Evolutionary conservation across 2,113 vertebrate genomes (phyloP), one percentile per base, ranked within the genome.

Genomic region (Falcunculus frontatus): DNA sequence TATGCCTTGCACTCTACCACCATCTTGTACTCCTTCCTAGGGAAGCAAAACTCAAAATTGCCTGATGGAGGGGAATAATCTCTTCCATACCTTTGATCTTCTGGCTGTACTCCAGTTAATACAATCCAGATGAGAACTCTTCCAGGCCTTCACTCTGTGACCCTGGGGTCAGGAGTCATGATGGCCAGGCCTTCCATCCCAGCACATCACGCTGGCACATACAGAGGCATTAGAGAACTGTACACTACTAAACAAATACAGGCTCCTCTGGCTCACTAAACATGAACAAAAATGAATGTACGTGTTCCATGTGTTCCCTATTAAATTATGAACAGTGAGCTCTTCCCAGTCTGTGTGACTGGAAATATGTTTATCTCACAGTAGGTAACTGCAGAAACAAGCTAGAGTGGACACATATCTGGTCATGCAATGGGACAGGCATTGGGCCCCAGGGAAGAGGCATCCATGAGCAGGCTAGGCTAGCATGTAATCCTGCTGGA

Each of bases 391-490:
- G 2, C 22, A 39, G 49, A 37, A 14, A 60, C 8, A 33, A 33
- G 21, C 20, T 11, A 4, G 11, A 47, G 42, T 55, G 16, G 32
- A 37, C 32, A 37, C 9, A 33, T 1, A 0, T 32, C 35, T 59
- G 41, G 25, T 47, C 44, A 41, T 37, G 32, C 20, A 75, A 23
- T 22, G 26, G 21, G 35, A 52, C 47, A 64, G 10, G 7, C 26
- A 9, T 5, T 72, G 70, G 8, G 16, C 10, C 26, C 11, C 35
- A 33, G 39, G 2, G 8, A 64, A 73, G 42, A 59, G 8, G 7
- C 10, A 67, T 11, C 26, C 7, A 2, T 30, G 55, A 70, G 20
- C 22, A 87, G 39, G 5, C 18, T 39, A 82, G 21, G 9, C 21
- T 35, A 60, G 18, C 1, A 2, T 60, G 9, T 25, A 50, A 63